Evolutionary conservation across 1,140 invertebrate species (phyloP), one percentile per base, ranked within the genome.

Genomic region (Thrips palmi): DNA sequence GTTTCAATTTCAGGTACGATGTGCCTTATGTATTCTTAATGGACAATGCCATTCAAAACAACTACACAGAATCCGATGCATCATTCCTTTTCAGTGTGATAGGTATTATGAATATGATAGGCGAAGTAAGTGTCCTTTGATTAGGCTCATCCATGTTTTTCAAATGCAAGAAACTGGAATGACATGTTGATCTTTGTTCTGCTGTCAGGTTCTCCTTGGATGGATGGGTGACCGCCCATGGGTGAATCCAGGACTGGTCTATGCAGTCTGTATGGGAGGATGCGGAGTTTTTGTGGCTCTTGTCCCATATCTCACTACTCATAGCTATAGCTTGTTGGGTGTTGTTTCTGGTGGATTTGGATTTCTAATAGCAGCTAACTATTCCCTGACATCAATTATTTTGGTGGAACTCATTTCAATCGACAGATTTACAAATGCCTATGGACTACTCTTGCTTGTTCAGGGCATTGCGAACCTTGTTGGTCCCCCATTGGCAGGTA

Each of bases 341-440:
- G 53, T 66, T 1, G 62, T 74, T 6, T 64, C 73, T 27, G 77
- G 74, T 29, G 65, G 72, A 12, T 88, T 86, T 59, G 83, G 84
- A 10, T 67, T 85, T 42, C 77, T 78, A 48, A 85, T 89, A 45
- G 80, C 80, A 4, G 83, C 83, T 8, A 87, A 87, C 54, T 87
- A 87, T 58, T 79, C 80, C 6, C 62, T 88, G 2, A 83, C 81
- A 7, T 80, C 79, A 44, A 81, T 85, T 44, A 87, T 88, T 38
- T 62, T 88, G 19, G 83, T 88, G 15, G 77, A 88, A 50, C 58
- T 85, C 43, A 81, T 85, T 39, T 75, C 80, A 4, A 50, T 91
- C 19, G 85, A 92, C 45, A 67, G 76, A 49, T 88, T 94, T 50
- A 84, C 86, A 1, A 86, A 83, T 49, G 84, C 84, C 2, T 91